Base-by-base conservation (phyloP, 1,140 invertebrate genomes). In the Brachionus plicatilis region DNA sequence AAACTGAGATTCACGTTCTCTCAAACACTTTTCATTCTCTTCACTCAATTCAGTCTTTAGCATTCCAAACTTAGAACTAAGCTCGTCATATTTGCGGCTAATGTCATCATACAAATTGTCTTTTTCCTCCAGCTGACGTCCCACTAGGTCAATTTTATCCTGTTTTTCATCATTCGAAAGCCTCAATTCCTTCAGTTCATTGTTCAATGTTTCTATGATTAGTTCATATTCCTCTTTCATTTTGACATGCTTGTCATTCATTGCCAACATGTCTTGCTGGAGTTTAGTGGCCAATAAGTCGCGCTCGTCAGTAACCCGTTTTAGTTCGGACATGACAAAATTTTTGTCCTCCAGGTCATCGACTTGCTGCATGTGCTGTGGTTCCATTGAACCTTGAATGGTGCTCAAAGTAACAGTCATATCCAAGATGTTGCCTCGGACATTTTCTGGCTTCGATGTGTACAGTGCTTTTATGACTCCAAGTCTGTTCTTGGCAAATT, bases 391-490 rank as follows among this genome's bases (percentile, higher is more conserved):
- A 3, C 66, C 66, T 37, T 75, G 70, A 43, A 75, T 75, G 14
- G 70, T 43, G n/a, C 70, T 75, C 70, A 75, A 75, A 17, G 33
- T 43, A 9, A 43, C 37, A 24, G 33, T 75, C 70, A 75, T 75
- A 2, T 75, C 70, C 70, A 75, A 24, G 3, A 75, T 43, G 17
- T 75, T 75, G n/a, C 33, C 33, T 43, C 70, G 12, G 14, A 4
- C 41, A 24, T 43, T 43, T 75, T 75, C 70, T 75, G 33, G 33
- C 37, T 75, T 75, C 20, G 70, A 75, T 24, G 27, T 65, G 33
- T 80, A 80, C 78, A 80, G 41, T 8, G 78, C 78, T 53, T 80
- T 80, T n/a, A 80, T 65, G 29, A 80, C 78, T n/a, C 29, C 41
- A 37, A 80, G 56, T 53, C 78, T 27, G 27, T 80, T 80, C 20